Conservation (phyloP, 37 sponge, comb jelly and placozoan genomes). For the Ephydatia muelleri region DNA sequence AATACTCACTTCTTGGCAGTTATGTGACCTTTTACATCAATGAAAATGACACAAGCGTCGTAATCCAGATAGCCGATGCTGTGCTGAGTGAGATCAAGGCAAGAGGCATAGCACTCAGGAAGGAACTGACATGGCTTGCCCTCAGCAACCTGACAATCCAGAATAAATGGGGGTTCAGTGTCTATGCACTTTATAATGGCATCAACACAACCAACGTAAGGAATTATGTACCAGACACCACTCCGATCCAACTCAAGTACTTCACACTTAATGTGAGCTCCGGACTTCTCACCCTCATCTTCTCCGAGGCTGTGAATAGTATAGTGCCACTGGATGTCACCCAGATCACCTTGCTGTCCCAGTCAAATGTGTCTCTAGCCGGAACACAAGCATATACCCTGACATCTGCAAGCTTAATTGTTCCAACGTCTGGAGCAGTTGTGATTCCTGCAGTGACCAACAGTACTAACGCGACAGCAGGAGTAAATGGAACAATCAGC, state of each 20-base stretch:
- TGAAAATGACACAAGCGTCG: constrained; percentile 37
- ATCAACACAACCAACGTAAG: constrained; percentile 38
- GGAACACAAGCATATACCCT: constrained; percentile 53
- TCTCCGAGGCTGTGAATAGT: constrained; percentile 75
- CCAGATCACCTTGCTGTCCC: constrained; percentile 72
- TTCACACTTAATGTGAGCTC: constrained; percentile 72
- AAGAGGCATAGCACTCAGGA: constrained; percentile 57
- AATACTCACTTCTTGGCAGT: constrained; percentile 57
- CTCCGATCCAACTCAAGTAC: constrained; percentile 34
- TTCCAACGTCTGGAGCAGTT: constrained; percentile 17
- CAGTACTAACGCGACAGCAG: neutral
- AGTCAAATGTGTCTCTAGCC: constrained; percentile 27
- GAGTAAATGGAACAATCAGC: neutral
- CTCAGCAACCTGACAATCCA: constrained; percentile 47
- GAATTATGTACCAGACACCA: constrained; percentile 47
- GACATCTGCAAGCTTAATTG: constrained; percentile 46
- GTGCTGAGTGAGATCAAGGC: constrained; percentile 84
- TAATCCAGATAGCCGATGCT: constrained; percentile 38
- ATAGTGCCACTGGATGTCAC: constrained; percentile 59
- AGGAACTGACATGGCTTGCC: constrained; percentile 37
- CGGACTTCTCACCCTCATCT: constrained; percentile 62
- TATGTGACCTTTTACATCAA: constrained; percentile 37
- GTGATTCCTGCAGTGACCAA: constrained; percentile 35
- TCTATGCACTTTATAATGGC: constrained; percentile 49
- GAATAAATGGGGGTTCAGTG: constrained; percentile 77